Conservation (phyloP, 1,140 invertebrate genomes). For the Cryptotermes secundus region DNA sequence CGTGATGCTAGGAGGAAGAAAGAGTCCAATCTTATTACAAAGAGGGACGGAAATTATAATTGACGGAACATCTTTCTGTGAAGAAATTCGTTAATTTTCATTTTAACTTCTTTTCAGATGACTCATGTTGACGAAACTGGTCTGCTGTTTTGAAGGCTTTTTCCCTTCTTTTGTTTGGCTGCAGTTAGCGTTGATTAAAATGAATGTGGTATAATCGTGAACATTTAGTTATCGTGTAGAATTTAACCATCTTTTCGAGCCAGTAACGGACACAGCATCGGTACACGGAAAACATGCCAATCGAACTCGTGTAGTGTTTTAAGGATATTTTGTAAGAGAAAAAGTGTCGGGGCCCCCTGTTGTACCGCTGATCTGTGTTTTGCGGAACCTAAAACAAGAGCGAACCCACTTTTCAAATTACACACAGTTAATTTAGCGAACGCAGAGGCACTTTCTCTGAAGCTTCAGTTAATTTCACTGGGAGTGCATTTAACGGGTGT, state of each 20-base stretch:
- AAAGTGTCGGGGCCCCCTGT: background rate
- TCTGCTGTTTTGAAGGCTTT: background rate
- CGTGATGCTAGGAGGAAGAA: background rate
- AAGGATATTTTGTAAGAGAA: background rate
- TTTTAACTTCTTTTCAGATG: background rate
- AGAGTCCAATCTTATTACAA: background rate
- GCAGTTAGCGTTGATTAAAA: conserved; percentile 25
- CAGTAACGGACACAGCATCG: background rate
- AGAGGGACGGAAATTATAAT: background rate
- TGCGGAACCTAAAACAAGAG: too few species aligned
- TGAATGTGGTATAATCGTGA: conserved; percentile 23
- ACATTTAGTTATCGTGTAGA: conserved; percentile 1
- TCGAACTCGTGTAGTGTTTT: background rate
- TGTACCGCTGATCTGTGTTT: too few species aligned
- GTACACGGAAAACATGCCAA: background rate
- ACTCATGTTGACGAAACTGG: background rate
- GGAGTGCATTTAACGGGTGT: too few species aligned
- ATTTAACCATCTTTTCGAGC: background rate
- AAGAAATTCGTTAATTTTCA: conserved; percentile 18
- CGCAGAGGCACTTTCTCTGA: too few species aligned
- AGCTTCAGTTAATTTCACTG: too few species aligned
- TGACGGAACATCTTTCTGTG: background rate
- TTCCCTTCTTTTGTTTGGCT: background rate
- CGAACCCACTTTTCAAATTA: too few species aligned
- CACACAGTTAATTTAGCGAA: too few species aligned